Conservation (phyloP, 2,888 invertebrate genomes). For the Tiliacea citrago region DNA sequence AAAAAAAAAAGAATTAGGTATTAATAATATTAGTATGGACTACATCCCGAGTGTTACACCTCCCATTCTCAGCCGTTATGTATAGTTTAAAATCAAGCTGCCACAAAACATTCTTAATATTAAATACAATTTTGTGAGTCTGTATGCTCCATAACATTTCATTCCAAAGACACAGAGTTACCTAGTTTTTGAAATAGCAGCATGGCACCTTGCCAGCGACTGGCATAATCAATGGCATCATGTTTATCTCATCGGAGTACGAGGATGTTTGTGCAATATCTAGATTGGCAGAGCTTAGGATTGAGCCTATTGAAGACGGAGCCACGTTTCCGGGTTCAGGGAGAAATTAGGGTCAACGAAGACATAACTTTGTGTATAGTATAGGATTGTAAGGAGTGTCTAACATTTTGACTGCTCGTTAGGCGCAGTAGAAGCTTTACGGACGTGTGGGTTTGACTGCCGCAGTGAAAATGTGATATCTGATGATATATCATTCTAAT, state of each 20-base stretch:
- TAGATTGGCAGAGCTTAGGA: constrained; percentile 45
- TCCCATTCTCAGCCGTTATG: neutral
- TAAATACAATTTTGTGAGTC: neutral
- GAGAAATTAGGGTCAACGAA: constrained; percentile 11
- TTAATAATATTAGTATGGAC: too few species aligned
- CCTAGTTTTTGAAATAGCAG: constrained; percentile 55
- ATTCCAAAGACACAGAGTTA: constrained; percentile 49
- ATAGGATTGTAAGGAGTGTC: neutral
- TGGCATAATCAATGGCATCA: constrained; percentile 45
- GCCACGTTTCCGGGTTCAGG: constrained; percentile 24
- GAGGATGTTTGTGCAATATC: constrained; percentile 49
- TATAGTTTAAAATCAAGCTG: neutral
- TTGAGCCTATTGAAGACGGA: constrained; percentile 10
- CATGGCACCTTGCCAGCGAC: constrained; percentile 55
- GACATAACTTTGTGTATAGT: neutral
- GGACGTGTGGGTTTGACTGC: too few species aligned
- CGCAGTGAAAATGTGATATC: too few species aligned
- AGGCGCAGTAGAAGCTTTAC: neutral
- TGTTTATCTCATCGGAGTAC: constrained; percentile 50
- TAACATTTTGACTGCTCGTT: neutral
- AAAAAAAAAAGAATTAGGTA: too few species aligned
- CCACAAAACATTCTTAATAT: neutral
- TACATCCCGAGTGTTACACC: too few species aligned
- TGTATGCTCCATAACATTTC: constrained; percentile 12
- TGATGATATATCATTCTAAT: neutral